Base-by-base conservation (phyloP, 2,113 vertebrate genomes). In the Phoenicopterus ruber region DNA sequence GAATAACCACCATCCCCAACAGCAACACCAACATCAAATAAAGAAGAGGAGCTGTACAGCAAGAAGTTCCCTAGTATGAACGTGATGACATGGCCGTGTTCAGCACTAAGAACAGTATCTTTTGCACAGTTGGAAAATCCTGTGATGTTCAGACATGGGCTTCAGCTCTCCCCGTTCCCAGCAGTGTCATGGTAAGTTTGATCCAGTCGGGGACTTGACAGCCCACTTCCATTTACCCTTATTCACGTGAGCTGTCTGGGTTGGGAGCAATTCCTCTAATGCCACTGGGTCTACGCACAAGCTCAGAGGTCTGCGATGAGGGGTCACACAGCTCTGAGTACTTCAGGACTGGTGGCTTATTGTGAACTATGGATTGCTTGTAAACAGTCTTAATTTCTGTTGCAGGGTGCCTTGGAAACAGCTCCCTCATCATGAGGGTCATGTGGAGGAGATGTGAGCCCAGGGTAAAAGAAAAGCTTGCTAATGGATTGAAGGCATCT, bases 101-200 rank as follows among this genome's bases (percentile, higher is more conserved):
- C 59, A 85, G 13, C 62, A 11, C 36, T 69, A 58, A 79, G 65
- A 88, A 54, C 62, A 67, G 9, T 34, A 19, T 73, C 26, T 80
- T 32, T 47, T 54, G 32, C 42, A 31, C 24, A 66, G 65, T 6
- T 69, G 77, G 61, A 84, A 88, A 86, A 59, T 52, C 20, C 2
- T 65, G 21, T 50, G 32, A 13, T 82, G 58, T 61, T 73, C 77
- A 72, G 40, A 69, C 61, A 34, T 4, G 29, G 65, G 62, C 84
- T 82, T 58, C 89, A 82, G 25, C 84, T 87, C 49, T 91, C 55
- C 59, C 46, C 29, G 46, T 50, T 86, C 77, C 49, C 85, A 81
- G 32, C 38, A 49, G 42, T 7, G 10, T 18, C 70, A 40, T 9
- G 96, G 97, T 97, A 94, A 97, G 97, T 97, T 78, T 76, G 84